A percentile compares a stretch with the other conserved stretches of the same genome.
Evolutionary conservation across 2,113 vertebrate species (phyloP).

Genomic region (Heloderma charlesbogerti): DNA sequence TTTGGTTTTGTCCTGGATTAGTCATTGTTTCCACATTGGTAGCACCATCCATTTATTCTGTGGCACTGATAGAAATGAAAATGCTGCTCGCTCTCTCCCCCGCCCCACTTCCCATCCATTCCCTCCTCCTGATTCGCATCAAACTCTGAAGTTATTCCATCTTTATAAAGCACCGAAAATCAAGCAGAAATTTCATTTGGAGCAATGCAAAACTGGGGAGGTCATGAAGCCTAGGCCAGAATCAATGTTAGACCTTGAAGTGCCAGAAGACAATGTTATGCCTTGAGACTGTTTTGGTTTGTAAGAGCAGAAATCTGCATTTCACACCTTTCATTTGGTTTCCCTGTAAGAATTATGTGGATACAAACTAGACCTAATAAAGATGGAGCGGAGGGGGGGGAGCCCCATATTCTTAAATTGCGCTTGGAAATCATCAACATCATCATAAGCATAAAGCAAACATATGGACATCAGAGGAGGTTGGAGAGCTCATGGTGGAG

Average conservation of each 20-base stretch:
- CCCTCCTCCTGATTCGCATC: background rate
- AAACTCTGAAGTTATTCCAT: background rate
- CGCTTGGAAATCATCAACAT: background rate
- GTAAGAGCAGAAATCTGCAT: background rate
- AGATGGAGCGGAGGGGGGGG: no score
- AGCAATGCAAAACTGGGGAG: background rate
- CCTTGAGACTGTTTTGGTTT: background rate
- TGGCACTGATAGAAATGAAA: background rate
- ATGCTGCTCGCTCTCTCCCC: no score
- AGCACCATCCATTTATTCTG: background rate
- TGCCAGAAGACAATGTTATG: background rate
- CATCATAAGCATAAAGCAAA: no score
- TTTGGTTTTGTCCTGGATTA: conserved; percentile 5
- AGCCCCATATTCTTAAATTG: background rate
- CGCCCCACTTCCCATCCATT: background rate
- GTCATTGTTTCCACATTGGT: conserved; percentile 9
- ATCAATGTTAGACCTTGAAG: background rate
- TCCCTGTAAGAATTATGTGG: background rate
- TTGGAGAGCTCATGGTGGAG: no score
- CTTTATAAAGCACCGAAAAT: background rate
- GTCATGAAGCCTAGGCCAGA: background rate
- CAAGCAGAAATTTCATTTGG: background rate
- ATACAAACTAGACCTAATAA: background rate
- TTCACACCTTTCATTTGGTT: background rate
- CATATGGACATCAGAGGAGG: no score